Evolutionary conservation across 1,140 invertebrate genomes (phyloP).

Genomic region (Belonocnema kinseyi): DNA sequence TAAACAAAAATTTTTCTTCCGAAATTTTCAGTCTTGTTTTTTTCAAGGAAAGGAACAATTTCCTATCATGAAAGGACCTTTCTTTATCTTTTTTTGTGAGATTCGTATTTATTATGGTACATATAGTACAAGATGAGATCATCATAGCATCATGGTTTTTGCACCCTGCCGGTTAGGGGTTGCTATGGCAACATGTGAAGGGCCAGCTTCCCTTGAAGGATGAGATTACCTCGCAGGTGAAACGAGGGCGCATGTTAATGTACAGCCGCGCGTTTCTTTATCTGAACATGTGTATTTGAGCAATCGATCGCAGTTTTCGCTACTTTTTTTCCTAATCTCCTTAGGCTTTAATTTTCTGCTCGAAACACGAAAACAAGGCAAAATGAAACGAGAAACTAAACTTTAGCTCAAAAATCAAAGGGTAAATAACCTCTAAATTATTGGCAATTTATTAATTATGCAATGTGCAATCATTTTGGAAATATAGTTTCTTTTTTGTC

Average conservation of each 20-base stretch:
- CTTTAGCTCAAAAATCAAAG: no score
- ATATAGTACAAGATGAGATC: slow-evolving; percentile 12
- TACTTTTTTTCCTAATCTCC: background rate
- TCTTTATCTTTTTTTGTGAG: slow-evolving; percentile 35
- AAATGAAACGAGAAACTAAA: no score
- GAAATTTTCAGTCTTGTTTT: no score
- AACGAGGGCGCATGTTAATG: slow-evolving; percentile 37
- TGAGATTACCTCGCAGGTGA: slow-evolving; percentile 45
- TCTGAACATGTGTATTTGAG: slow-evolving; percentile 5
- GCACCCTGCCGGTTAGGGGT: slow-evolving; percentile 54
- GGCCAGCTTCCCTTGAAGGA: slow-evolving; percentile 47
- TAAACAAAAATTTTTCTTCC: no score
- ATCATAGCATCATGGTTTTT: slow-evolving; percentile 52
- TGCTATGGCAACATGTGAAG: slow-evolving; percentile 57
- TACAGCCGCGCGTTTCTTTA: slow-evolving; percentile 30
- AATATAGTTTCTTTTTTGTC: no score
- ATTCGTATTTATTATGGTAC: slow-evolving; percentile 9
- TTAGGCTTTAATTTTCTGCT: background rate
- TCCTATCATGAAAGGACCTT: no score
- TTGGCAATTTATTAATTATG: no score
- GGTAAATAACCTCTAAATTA: no score
- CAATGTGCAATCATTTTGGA: no score
- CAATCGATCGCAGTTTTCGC: background rate
- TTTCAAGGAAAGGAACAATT: no score
- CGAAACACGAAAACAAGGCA: no score